Conservation (phyloP, 2,888 invertebrate species). For the Aphidoletes aphidimyza region DNA sequence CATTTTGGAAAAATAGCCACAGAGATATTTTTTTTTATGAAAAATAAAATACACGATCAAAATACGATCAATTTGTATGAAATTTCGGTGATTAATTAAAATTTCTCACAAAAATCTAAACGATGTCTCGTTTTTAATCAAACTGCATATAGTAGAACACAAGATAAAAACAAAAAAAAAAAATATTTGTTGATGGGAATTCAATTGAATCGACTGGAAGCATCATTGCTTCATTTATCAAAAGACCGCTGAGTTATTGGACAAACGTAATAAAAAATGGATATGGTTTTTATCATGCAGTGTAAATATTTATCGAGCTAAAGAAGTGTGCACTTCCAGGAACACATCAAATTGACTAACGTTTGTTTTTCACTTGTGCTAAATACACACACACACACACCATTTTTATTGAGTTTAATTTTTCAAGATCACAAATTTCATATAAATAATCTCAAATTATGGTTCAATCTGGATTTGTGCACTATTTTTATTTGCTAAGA, state of each 20-base stretch:
- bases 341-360: background rate
- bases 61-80: constrained; percentile 17
- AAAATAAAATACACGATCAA: background rate
- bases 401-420: constrained; percentile 4
- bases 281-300: background rate
- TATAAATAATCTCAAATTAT: constrained; percentile 19
- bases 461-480: constrained; percentile 13
- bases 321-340: constrained; percentile 6
- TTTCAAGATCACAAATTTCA: background rate
- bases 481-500: constrained; percentile 32
- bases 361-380: background rate
- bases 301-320: constrained; percentile 7
- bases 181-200: background rate
- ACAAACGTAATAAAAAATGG: background rate
- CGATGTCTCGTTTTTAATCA: constrained; percentile 2
- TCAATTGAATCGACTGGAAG: no score
- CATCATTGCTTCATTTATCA: constrained; percentile 10
- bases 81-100: constrained; percentile 25
- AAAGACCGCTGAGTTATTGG: background rate
- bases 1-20: background rate
- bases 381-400: background rate
- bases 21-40: background rate
- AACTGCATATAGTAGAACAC: background rate
- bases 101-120: background rate
- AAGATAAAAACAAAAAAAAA: background rate